Percentiles rank a stretch among this genome's conserved stretches.
These are phyloP conservation scores for Dissostichus mawsoni DNA, from an alignment of 2,113 vertebrate genomes.

Conservation along the genomic window DNA sequence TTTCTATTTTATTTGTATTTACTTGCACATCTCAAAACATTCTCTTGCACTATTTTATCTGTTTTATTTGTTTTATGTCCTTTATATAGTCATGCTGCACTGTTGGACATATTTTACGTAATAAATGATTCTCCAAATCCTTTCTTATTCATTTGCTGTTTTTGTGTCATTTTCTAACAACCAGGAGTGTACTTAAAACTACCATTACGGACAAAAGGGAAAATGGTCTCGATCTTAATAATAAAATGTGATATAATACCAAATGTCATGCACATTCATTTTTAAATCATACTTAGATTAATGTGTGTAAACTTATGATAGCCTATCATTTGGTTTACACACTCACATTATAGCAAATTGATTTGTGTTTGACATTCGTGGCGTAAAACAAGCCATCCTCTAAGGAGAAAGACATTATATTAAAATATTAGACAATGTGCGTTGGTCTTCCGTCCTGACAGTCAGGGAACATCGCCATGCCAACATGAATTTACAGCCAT, in stretches of 20 bases:
- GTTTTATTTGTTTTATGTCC: too few species aligned
- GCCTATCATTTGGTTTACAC: background rate
- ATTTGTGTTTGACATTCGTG: background rate
- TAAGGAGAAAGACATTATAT: background rate
- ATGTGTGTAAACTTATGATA: background rate
- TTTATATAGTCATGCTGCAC: too few species aligned
- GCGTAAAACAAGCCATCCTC: background rate
- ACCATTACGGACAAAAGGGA: background rate
- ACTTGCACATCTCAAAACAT: too few species aligned
- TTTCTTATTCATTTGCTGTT: background rate
- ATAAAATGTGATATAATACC: background rate
- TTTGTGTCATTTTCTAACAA: background rate
- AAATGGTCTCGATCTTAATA: background rate
- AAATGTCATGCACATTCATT: background rate
- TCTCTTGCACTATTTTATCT: too few species aligned
- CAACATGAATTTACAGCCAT: constrained; percentile 32
- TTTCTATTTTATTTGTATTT: too few species aligned
- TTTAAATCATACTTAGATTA: background rate
- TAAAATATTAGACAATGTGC: background rate
- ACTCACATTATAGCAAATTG: background rate
- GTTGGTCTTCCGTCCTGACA: constrained; percentile 14
- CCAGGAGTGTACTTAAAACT: background rate
- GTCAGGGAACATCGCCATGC: constrained; percentile 21
- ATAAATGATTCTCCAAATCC: background rate
- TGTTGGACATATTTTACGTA: background rate